These are phyloP conservation scores for Gonioctena quinquepunctata DNA, from an alignment of 1,140 invertebrate species.

Conservation along the genomic window DNA sequence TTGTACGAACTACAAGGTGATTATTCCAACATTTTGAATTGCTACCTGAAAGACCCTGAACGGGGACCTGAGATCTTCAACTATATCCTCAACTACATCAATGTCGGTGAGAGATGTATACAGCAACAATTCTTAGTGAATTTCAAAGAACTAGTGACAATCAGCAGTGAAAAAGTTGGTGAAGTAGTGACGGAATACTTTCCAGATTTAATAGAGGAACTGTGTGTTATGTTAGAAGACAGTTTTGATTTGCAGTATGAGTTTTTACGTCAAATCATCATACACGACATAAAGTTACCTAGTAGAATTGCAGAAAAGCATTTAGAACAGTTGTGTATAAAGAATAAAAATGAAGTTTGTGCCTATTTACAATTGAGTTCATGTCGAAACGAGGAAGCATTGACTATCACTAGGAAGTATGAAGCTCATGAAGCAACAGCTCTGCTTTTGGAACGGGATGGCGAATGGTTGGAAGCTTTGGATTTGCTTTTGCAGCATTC, in stretches of 20 bases:
- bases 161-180: slow-evolving; percentile 58
- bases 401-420: slow-evolving; percentile 55
- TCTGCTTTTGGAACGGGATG: slow-evolving; percentile 57
- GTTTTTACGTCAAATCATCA: slow-evolving; percentile 67
- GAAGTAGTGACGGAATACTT: slow-evolving; percentile 61
- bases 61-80: slow-evolving; percentile 74
- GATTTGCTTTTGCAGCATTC: slow-evolving; percentile 54
- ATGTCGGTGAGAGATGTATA: slow-evolving; percentile 56
- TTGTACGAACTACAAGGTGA: slow-evolving; percentile 56
- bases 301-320: slow-evolving; percentile 64
- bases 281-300: slow-evolving; percentile 60
- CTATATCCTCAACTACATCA: slow-evolving; percentile 73
- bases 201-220: slow-evolving; percentile 57
- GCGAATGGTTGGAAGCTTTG: slow-evolving; percentile 57
- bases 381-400: slow-evolving; percentile 54
- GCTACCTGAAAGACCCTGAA: slow-evolving; percentile 59
- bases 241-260: slow-evolving; percentile 61
- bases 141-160: slow-evolving; percentile 52
- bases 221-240: slow-evolving; percentile 56
- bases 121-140: slow-evolving; percentile 57
- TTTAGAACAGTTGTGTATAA: slow-evolving; percentile 69
- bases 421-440: slow-evolving; percentile 54
- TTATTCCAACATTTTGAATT: slow-evolving; percentile 57
- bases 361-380: slow-evolving; percentile 45
- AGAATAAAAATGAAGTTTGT: slow-evolving; percentile 55